Evolutionary conservation across 2,113 vertebrate genomes (phyloP).

Genomic region (Percopsis transmontana): DNA sequence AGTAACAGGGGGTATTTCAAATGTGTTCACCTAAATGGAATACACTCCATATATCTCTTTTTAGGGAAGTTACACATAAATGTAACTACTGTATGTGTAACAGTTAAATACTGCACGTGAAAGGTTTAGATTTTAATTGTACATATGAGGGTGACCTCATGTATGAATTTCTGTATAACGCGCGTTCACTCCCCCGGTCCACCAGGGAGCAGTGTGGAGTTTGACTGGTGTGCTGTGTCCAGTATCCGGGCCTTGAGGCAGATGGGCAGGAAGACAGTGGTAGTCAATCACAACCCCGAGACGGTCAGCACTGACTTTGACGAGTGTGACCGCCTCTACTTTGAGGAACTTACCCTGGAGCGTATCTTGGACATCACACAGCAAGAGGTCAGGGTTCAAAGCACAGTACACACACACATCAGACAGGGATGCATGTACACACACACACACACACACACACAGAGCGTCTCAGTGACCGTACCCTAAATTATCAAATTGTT

Average conservation of each 20-base stretch:
- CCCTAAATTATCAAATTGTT: neutral
- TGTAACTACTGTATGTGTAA: too few relatives aligned
- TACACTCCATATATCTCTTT: too few relatives aligned
- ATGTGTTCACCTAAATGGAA: too few relatives aligned
- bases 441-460: constrained; percentile 2
- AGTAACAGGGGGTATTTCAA: too few relatives aligned
- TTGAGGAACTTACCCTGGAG: constrained; percentile 94
- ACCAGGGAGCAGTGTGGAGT: constrained; percentile 95
- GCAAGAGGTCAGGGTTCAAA: constrained; percentile 82
- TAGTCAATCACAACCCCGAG: constrained; percentile 96
- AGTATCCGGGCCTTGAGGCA: constrained; percentile 88
- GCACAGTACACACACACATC: neutral
- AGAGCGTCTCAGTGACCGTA: neutral
- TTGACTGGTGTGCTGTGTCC: constrained; percentile 97
- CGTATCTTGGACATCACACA: constrained; percentile 94
- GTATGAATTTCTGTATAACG: neutral
- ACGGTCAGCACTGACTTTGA: constrained; percentile 98
- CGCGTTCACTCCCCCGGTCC: constrained; percentile 14
- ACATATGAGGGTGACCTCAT: neutral
- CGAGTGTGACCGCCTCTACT: constrained; percentile 96
- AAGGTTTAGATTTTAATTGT: neutral
- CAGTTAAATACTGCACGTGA: too few relatives aligned
- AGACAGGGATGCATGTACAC: too few relatives aligned
- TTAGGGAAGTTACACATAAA: too few relatives aligned
- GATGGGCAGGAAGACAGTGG: constrained; percentile 88